Evolutionary conservation across 2,797 vertebrate genomes (phyloP).

Genomic region (Pangasius larnaudii): DNA sequence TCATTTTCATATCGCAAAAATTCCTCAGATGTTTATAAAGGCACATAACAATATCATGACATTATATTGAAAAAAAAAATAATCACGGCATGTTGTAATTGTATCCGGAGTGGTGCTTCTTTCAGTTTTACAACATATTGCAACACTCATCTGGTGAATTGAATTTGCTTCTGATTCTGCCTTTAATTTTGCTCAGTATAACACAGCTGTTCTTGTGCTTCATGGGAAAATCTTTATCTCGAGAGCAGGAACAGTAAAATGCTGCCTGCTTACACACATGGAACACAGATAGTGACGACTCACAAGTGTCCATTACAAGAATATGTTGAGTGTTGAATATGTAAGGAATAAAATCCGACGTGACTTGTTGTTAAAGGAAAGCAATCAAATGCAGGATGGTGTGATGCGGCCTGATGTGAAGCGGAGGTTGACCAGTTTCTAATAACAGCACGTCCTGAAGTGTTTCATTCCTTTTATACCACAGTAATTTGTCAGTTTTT

Average conservation of each 20-base stretch:
- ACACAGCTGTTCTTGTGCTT: not conserved
- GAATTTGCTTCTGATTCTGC: constrained; percentile 1
- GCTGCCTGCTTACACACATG: not conserved
- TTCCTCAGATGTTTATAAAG: not conserved
- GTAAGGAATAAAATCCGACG: not conserved
- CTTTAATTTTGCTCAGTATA: not conserved
- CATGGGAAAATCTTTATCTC: not conserved
- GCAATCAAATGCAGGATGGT: not conserved
- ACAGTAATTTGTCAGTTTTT: no score
- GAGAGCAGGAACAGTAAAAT: not conserved
- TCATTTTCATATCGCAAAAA: not conserved
- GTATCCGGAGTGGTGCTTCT: not conserved
- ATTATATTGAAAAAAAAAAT: not conserved
- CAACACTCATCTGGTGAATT: not conserved
- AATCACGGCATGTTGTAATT: not conserved
- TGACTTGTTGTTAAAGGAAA: not conserved
- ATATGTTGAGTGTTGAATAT: not conserved
- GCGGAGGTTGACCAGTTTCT: not conserved
- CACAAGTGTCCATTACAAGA: not conserved
- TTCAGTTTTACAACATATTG: constrained; percentile 1
- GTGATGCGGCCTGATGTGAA: not conserved
- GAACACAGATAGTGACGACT: not conserved
- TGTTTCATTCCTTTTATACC: no score
- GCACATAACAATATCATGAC: not conserved
- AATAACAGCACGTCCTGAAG: no score